phyloP scores from a whole-genome alignment of 2,113 vertebrate genomes.

The Bufo gargarizans region DNA sequence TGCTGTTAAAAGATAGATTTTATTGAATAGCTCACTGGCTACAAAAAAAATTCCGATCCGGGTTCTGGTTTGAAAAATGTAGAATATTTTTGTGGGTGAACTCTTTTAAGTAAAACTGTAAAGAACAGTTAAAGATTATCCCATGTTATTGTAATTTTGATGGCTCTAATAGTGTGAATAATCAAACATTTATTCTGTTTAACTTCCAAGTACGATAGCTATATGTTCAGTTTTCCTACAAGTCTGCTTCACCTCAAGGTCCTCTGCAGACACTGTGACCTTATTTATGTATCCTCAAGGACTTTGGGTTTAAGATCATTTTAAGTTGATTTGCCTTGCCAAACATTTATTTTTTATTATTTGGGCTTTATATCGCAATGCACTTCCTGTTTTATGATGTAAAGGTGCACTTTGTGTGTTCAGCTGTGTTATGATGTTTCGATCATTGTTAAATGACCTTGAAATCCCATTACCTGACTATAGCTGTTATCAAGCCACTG shows the following conservation, averaged over 20 bases:
- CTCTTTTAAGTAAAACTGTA: neutral
- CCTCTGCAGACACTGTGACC: neutral
- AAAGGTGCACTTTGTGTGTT: constrained; percentile 20
- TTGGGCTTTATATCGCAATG: constrained; percentile 35
- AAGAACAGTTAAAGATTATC: neutral
- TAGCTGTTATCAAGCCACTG: constrained; percentile 36
- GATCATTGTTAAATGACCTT: constrained; percentile 44
- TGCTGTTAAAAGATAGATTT: no score
- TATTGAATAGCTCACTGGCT: no score
- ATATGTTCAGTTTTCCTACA: neutral
- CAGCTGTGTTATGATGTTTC: constrained; percentile 47
- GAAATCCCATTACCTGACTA: constrained; percentile 42
- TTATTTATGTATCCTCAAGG: constrained; percentile 16
- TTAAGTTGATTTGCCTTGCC: constrained; percentile 9
- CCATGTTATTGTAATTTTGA: neutral
- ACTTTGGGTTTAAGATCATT: neutral
- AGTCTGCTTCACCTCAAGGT: constrained; percentile 4
- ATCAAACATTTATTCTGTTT: neutral
- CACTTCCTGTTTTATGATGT: constrained; percentile 4
- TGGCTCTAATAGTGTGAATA: neutral
- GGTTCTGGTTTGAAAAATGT: no score
- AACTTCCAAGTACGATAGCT: neutral
- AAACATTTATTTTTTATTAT: constrained; percentile 23
- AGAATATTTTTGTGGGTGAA: no score
- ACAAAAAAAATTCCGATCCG: no score